These are phyloP conservation scores for Coilia nasus DNA, from an alignment of 2,797 vertebrate species.

Conservation along the genomic window DNA sequence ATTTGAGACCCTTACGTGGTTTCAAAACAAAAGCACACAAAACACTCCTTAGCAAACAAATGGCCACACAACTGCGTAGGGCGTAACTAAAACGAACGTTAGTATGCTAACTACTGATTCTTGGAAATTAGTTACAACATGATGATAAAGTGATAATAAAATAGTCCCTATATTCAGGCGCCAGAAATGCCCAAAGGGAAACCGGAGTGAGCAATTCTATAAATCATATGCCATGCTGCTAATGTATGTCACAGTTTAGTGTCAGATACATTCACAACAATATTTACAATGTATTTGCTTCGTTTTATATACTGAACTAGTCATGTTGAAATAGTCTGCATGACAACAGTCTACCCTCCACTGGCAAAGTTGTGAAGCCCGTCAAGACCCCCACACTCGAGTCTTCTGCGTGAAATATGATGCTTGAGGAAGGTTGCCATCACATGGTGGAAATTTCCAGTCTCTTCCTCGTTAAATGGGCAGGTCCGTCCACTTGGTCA, in stretches of 20 bases:
- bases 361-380: neutral
- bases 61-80: neutral
- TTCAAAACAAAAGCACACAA: neutral
- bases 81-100: neutral
- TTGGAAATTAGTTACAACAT: no score
- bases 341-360: constrained; percentile 26
- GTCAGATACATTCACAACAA: neutral
- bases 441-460: constrained; percentile 86
- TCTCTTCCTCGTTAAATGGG: constrained; percentile 72
- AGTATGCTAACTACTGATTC: neutral
- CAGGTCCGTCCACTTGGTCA: constrained; percentile 50
- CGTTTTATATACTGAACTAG: neutral
- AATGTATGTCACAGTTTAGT: neutral
- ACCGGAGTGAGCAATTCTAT: neutral
- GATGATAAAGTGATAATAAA: no score
- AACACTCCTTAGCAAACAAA: neutral
- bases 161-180: no score
- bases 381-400: constrained; percentile 23
- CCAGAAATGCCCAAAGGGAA: neutral
- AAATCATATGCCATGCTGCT: neutral
- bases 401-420: constrained; percentile 70
- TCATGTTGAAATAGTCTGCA: neutral
- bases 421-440: constrained; percentile 66
- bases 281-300: neutral
- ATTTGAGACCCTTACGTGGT: neutral